Percentiles rank a stretch among this genome's conserved stretches.
Evolutionary conservation across 2,797 vertebrate species (phyloP).

Genomic region (Gadopsis marmoratus): DNA sequence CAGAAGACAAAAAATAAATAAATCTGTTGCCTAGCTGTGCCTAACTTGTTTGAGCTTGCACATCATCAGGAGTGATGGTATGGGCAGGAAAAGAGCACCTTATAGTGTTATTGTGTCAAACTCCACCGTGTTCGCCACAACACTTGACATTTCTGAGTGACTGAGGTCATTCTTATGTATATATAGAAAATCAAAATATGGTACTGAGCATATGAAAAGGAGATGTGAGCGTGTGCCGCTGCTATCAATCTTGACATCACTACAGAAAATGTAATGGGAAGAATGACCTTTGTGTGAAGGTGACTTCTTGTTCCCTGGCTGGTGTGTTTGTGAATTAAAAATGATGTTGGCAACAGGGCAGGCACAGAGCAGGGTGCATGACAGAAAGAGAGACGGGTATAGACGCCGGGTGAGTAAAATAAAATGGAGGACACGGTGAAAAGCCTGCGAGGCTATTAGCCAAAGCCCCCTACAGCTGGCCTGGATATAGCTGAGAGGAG

Average conservation of each 20-base stretch:
- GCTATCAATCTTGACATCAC: constrained; percentile 60
- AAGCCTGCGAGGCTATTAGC: constrained; percentile 62
- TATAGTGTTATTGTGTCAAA: constrained; percentile 29
- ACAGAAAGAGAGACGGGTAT: constrained; percentile 24
- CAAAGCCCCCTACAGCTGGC: constrained; percentile 57
- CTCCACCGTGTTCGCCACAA: constrained; percentile 26
- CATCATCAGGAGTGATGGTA: constrained; percentile 43
- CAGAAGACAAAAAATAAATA: constrained; percentile 23
- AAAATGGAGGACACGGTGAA: constrained; percentile 47
- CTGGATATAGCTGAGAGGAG: constrained; percentile 64
- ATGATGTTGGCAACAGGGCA: constrained; percentile 68
- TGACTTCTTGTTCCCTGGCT: constrained; percentile 68
- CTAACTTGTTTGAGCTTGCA: constrained; percentile 6
- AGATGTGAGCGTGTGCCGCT: constrained; percentile 33
- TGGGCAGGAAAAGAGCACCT: constrained; percentile 42
- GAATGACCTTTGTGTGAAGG: constrained; percentile 82
- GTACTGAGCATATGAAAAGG: constrained; percentile 22
- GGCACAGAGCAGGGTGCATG: constrained; percentile 34
- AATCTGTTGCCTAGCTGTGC: constrained; percentile 16
- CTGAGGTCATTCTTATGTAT: constrained; percentile 17
- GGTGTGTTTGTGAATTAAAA: constrained; percentile 78
- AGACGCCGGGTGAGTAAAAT: constrained; percentile 36
- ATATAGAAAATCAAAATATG: constrained; percentile 32
- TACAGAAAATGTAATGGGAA: constrained; percentile 69
- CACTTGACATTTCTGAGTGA: constrained; percentile 60